Conservation (phyloP, 2,113 vertebrate genomes). For the Gyps fulvus region DNA sequence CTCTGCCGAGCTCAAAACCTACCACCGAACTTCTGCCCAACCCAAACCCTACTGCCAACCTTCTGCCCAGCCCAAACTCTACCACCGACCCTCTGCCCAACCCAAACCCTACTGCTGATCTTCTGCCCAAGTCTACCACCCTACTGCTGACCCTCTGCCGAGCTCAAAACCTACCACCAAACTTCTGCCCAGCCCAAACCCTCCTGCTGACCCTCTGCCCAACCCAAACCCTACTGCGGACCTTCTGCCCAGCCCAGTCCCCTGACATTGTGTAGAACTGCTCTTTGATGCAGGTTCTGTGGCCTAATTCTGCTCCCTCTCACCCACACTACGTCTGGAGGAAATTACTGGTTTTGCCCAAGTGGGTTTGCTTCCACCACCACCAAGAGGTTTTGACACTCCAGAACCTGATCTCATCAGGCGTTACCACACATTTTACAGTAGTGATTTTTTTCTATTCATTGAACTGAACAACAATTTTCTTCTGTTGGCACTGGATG, state of each 20-base stretch:
- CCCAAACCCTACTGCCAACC: too few species aligned
- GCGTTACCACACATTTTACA: neutral
- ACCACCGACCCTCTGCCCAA: too few species aligned
- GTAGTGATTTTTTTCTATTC: neutral
- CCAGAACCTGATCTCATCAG: neutral
- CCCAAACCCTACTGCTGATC: too few species aligned
- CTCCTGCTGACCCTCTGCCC: neutral
- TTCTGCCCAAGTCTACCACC: too few species aligned
- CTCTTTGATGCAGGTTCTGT: neutral
- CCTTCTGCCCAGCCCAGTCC: neutral
- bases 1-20: too few species aligned
- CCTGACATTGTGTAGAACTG: neutral
- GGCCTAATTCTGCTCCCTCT: neutral
- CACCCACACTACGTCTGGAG: neutral
- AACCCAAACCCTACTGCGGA: too few species aligned
- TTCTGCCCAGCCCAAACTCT: neutral
- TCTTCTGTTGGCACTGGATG: neutral
- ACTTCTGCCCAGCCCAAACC: neutral
- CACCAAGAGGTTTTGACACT: neutral
- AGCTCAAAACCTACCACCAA: fast-evolving
- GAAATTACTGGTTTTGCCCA: neutral
- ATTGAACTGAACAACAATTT: fast-evolving
- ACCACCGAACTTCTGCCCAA: too few species aligned
- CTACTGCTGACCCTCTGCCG: neutral
- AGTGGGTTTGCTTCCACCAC: neutral